phyloP scores from a whole-genome alignment of 2,888 invertebrate species.

The Oscheius sp. region DNA sequence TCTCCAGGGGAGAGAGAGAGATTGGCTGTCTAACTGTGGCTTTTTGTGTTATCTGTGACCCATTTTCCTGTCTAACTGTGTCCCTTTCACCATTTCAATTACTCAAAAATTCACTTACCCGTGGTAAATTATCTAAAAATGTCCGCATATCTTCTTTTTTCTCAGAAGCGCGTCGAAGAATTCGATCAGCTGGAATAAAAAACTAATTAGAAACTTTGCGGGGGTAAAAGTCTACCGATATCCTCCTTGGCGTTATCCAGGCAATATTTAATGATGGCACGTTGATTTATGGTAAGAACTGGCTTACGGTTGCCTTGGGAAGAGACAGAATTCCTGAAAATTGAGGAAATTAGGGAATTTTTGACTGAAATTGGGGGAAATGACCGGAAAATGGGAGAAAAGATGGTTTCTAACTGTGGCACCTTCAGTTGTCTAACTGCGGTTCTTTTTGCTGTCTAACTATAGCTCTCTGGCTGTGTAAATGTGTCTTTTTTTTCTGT shows the following conservation, averaged over 20 bases:
- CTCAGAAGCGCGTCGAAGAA: conserved; percentile 61
- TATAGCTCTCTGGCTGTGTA: neutral
- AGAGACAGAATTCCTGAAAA: conserved; percentile 46
- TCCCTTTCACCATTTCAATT: neutral
- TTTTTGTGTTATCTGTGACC: neutral
- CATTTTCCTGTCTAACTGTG: neutral
- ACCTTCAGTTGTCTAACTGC: no score
- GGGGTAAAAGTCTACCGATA: conserved; percentile 41
- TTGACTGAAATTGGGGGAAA: neutral
- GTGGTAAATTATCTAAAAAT: conserved; percentile 58
- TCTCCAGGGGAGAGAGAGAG: no score
- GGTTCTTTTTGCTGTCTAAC: neutral
- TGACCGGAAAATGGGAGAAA: neutral
- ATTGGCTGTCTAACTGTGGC: no score
- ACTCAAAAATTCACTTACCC: conserved; percentile 21
- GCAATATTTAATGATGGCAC: conserved; percentile 66
- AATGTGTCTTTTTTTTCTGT: neutral
- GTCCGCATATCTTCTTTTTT: conserved; percentile 57
- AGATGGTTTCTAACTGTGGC: neutral
- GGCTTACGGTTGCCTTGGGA: conserved; percentile 57
- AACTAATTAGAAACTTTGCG: neutral
- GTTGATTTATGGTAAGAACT: conserved; percentile 52
- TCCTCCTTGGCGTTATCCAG: conserved; percentile 68
- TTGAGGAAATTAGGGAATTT: neutral
- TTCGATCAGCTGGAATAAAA: conserved; percentile 48